Conservation (phyloP, 2,888 invertebrate species). For the Sphaerophoria taeniata region DNA sequence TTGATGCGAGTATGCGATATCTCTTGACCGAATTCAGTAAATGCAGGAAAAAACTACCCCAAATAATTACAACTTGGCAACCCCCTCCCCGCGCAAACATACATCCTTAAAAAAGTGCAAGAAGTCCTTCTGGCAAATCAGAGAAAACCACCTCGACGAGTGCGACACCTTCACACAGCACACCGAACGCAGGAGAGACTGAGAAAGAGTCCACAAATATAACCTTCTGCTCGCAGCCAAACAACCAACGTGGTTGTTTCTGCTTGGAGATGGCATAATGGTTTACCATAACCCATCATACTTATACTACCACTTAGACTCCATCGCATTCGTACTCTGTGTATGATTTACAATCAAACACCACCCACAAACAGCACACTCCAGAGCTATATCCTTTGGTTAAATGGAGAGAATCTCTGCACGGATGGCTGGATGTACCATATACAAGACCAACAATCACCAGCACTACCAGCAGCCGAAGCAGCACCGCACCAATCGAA, state of each 20-base stretch:
- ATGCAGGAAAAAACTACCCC: too few species aligned
- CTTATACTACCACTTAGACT: constrained; percentile 4
- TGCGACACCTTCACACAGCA: not conserved
- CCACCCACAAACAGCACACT: not conserved
- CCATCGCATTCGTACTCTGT: not conserved
- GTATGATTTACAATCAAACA: constrained; percentile 34
- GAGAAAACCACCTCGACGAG: constrained; percentile 39
- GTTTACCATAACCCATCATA: constrained; percentile 8
- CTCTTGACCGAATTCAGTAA: too few species aligned
- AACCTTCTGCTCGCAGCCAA: constrained; percentile 17
- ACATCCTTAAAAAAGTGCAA: constrained; percentile 17
- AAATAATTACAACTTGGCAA: constrained; percentile 7
- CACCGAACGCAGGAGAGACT: constrained; percentile 18
- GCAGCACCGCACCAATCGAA: constrained; percentile 25
- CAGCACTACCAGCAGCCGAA: constrained; percentile 16
- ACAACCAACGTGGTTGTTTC: constrained; percentile 48
- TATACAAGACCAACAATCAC: constrained; percentile 13
- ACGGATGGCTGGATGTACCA: constrained; percentile 41
- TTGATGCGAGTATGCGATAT: too few species aligned
- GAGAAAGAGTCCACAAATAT: constrained; percentile 10
- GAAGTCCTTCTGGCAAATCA: constrained; percentile 49
- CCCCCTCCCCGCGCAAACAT: constrained; percentile 11
- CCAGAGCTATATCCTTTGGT: not conserved
- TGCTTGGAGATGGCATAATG: constrained; percentile 31
- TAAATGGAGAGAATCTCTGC: constrained; percentile 57